Base-by-base conservation (phyloP, 2,797 vertebrate genomes). In the Danio aesculapii region DNA sequence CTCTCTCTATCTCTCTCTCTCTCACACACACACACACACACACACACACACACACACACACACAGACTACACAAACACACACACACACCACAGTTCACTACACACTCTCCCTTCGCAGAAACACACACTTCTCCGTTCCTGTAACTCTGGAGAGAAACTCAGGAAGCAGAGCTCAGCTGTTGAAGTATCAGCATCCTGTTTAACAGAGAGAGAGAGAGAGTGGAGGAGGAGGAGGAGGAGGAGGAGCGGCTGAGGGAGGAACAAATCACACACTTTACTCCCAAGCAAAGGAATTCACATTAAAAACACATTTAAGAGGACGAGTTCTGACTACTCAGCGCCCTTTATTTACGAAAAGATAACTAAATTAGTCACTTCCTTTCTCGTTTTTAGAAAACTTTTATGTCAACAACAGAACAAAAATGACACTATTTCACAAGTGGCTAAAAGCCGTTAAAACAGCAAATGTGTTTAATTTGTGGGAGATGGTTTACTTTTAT, bases 91-190 rank as follows among this genome's bases (percentile, higher is more conserved):
- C 83, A 52, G 19, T 39, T 46, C 17, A 55, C 62, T 39, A 59
- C n/a, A 71, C 70, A 64, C 55, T 13, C 43, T 76, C 16, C 61
- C 67, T 76, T 78, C 58, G 57, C 75, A 83, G 63, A 84, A 84
- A 80, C 86, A 84, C 66, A 68, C 76, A 77, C 75, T 84, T 81
- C 64, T 84, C 80, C 71, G 52, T 81, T 57, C 58, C 69, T 73
- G 47, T 75, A 52, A 67, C 75, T 76, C 64, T 82, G 80, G 79
- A 87, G 21, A 39, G 81, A 74, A 77, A 79, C 64, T 88, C 86
- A 90, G 91, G 90, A 92, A 92, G 85, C 81, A 84, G 84, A 85
- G 49, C 64, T 87, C 86, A 87, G 86, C 86, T 79, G 79, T 83
- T 77, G 79, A 81, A 82, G 62, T 46, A 77, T 76, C 77, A 85